These are phyloP conservation scores for Ciconia nigra DNA, from an alignment of 2,797 vertebrate genomes.

Conservation along the genomic window DNA sequence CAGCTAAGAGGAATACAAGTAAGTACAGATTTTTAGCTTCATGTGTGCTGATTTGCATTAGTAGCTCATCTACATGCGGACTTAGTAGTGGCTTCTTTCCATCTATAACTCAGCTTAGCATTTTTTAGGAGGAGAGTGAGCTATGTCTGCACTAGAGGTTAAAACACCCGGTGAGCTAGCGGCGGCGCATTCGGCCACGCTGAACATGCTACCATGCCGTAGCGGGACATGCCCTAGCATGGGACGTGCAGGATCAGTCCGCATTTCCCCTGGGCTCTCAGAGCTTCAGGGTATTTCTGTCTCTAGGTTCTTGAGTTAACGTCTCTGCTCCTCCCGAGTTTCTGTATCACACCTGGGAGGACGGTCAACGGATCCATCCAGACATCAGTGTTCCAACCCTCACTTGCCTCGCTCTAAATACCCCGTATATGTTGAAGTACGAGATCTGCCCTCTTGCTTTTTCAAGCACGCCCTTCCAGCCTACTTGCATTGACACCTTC, in stretches of 20 bases:
- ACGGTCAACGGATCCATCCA: neutral
- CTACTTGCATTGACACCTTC: neutral
- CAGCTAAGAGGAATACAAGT: neutral
- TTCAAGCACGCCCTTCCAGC: neutral
- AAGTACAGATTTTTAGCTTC: neutral
- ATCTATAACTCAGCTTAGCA: neutral
- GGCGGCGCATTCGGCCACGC: accelerated
- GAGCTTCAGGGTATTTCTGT: neutral
- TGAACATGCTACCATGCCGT: neutral
- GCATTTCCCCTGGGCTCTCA: neutral
- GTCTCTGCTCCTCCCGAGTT: neutral
- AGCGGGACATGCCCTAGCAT: neutral
- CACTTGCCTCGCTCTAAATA: accelerated
- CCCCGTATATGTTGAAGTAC: neutral
- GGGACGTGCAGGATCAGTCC: neutral
- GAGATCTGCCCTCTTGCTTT: neutral
- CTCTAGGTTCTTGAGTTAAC: neutral
- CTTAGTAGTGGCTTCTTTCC: neutral
- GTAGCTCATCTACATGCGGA: neutral
- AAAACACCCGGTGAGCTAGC: accelerated
- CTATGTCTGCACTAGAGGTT: neutral
- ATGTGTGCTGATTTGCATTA: neutral
- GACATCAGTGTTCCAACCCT: neutral
- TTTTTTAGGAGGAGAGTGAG: too few species aligned
- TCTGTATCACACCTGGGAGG: neutral